A percentile compares a stretch with the other conserved stretches of the same genome.
These are phyloP conservation scores for Alitta virens DNA, from an alignment of 2,888 invertebrate genomes.

Conservation along the genomic window DNA sequence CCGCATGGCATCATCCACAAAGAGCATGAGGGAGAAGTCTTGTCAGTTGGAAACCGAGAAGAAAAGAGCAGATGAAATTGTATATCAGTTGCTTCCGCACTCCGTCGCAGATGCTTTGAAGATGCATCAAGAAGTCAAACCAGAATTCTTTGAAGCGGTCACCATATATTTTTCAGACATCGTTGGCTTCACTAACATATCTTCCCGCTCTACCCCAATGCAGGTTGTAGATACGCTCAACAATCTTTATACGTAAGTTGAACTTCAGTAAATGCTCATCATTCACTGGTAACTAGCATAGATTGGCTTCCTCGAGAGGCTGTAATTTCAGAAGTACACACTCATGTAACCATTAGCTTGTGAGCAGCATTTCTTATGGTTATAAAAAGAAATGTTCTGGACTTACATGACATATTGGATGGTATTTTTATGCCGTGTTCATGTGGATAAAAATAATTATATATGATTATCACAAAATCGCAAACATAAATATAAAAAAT, in stretches of 20 bases:
- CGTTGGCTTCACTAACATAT: slow-evolving; percentile 11
- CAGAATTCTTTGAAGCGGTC: slow-evolving; percentile 11
- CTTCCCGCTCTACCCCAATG: slow-evolving; percentile 3
- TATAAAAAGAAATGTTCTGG: too few relatives aligned
- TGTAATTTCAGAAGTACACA: too few relatives aligned
- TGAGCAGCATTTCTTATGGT: too few relatives aligned
- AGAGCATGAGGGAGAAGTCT: slow-evolving; percentile 3
- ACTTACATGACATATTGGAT: too few relatives aligned
- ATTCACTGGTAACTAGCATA: too few relatives aligned
- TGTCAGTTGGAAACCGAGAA: slow-evolving; percentile 4
- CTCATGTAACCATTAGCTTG: too few relatives aligned
- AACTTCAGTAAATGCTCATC: too few relatives aligned
- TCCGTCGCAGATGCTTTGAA: slow-evolving; percentile 5
- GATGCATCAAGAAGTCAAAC: background rate
- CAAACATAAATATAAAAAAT: too few relatives aligned
- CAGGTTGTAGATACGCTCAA: slow-evolving; percentile 13
- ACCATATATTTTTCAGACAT: slow-evolving; percentile 14
- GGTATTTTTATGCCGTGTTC: too few relatives aligned
- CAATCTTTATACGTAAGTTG: slow-evolving; percentile 10
- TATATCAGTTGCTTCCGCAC: slow-evolving; percentile 15
- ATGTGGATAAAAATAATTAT: too few relatives aligned
- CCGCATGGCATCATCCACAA: slow-evolving; percentile 3
- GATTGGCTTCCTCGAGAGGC: too few relatives aligned
- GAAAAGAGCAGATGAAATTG: slow-evolving; percentile 4
- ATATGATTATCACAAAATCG: too few relatives aligned